Conservation (phyloP, 2,113 vertebrate species). For the Pitta sordida region DNA sequence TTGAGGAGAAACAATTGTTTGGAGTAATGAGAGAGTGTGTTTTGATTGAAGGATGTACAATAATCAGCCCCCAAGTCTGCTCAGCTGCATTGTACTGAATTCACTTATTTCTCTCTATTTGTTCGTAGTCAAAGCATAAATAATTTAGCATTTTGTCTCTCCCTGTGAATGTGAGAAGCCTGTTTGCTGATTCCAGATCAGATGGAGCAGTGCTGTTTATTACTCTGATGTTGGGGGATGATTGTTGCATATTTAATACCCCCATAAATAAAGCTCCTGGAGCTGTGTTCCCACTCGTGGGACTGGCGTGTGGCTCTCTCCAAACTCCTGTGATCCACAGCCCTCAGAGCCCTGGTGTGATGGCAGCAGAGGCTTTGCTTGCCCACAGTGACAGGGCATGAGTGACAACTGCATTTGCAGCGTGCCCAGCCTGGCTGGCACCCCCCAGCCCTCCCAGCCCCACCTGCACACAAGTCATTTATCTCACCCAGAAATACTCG, state of each 20-base stretch:
- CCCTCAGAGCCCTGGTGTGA: not conserved
- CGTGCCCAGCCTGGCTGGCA: not conserved
- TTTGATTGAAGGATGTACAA: slow-evolving; percentile 18
- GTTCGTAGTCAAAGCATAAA: slow-evolving; percentile 53
- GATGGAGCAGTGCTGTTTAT: slow-evolving; percentile 49
- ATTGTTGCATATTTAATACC: slow-evolving; percentile 57
- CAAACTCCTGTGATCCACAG: fast-evolving
- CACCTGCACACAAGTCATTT: not conserved
- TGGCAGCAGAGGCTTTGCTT: not conserved
- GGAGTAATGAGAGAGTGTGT: not conserved
- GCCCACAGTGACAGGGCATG: not conserved
- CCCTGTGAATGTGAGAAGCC: slow-evolving; percentile 19
- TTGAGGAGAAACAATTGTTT: not conserved
- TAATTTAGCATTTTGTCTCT: slow-evolving; percentile 50
- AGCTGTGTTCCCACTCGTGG: not conserved
- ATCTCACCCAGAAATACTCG: not conserved
- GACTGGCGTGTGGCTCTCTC: not conserved
- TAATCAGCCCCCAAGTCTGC: slow-evolving; percentile 19
- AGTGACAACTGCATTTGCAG: not conserved
- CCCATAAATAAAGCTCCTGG: not conserved
- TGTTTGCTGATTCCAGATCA: slow-evolving; percentile 32
- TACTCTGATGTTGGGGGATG: slow-evolving; percentile 37
- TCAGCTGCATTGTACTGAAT: slow-evolving; percentile 5
- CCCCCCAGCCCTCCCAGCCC: not conserved
- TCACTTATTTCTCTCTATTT: slow-evolving; percentile 48